A percentile compares a stretch with the other conserved stretches of the same genome.
Conservation (phyloP, 2,888 invertebrate genomes). For the Vanessa cardui region DNA sequence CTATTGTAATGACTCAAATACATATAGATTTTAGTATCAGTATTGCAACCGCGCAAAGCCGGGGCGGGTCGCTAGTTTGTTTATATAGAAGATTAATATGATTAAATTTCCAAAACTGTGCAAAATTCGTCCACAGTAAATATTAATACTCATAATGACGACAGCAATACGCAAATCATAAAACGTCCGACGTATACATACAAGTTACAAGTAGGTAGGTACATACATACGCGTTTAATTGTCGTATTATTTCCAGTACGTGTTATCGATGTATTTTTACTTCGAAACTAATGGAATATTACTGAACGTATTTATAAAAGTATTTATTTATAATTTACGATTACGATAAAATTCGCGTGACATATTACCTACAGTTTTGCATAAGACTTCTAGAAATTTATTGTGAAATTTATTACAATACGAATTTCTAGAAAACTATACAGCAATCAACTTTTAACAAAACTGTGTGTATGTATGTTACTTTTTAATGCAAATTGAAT, state of each 20-base stretch:
- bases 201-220: background rate
- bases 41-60: too few species aligned
- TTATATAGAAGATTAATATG: too few species aligned
- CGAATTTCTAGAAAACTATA: too few species aligned
- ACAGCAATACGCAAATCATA: conserved; percentile 1
- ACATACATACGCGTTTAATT: background rate
- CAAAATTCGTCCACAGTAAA: background rate
- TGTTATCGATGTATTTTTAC: conserved; percentile 9
- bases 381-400: background rate
- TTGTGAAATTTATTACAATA: background rate
- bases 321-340: conserved; percentile 2
- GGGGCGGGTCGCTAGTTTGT: too few species aligned
- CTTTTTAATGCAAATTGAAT: too few species aligned
- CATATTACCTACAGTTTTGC: background rate
- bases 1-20: too few species aligned
- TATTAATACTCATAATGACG: conserved; percentile 1
- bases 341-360: conserved; percentile 2
- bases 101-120: background rate
- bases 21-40: too few species aligned
- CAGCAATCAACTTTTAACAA: too few species aligned
- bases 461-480: too few species aligned
- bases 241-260: background rate
- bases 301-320: conserved; percentile 4
- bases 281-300: background rate
- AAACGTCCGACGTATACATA: background rate